Percentiles rank a stretch among this genome's conserved stretches.
These are phyloP conservation scores for Glyptemys insculpta DNA, from an alignment of 2,797 vertebrate genomes.

Conservation along the genomic window DNA sequence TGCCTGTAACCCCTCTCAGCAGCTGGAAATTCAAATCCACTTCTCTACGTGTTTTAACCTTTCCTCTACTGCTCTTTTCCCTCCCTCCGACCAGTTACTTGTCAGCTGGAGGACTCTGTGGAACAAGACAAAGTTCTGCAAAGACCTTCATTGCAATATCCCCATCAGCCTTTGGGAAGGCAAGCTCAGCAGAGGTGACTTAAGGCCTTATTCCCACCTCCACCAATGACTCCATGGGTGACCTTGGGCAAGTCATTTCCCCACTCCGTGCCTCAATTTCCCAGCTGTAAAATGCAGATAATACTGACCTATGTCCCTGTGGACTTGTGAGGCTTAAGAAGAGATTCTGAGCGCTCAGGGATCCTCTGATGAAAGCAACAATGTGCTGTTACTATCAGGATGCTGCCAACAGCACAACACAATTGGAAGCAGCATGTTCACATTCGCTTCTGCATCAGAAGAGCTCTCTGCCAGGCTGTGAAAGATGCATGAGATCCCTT, in stretches of 20 bases:
- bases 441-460: accelerated
- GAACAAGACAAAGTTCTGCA: neutral
- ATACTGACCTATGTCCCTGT: neutral
- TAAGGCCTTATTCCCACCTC: neutral
- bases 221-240: neutral
- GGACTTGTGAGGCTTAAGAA: neutral
- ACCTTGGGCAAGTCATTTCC: neutral
- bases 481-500: accelerated
- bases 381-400: accelerated
- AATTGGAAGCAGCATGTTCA: neutral
- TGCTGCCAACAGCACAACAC: neutral
- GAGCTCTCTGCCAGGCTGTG: neutral
- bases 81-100: neutral
- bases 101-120: neutral
- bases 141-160: too few species aligned
- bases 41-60: neutral
- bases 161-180: neutral
- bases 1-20: too few species aligned
- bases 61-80: neutral
- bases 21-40: neutral
- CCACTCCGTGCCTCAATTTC: neutral
- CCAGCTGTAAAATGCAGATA: neutral
- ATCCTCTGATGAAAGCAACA: neutral
- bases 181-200: neutral
- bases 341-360: accelerated